These are phyloP conservation scores for Dolomedes plantarius DNA, from an alignment of 2,888 invertebrate genomes.

Conservation along the genomic window DNA sequence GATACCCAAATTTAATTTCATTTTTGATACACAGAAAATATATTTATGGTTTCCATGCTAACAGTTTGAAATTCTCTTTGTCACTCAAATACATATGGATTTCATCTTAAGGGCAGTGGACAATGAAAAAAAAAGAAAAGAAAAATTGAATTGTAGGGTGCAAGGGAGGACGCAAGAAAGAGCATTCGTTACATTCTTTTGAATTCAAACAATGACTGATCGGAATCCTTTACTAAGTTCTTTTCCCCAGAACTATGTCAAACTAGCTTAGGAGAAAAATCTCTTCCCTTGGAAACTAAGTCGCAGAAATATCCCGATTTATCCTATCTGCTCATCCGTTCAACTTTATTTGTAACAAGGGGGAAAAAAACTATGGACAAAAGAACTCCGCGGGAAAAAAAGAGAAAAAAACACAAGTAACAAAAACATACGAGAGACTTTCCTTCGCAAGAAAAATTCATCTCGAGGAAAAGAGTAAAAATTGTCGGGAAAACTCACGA, in stretches of 20 bases:
- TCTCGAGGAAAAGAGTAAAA: not conserved
- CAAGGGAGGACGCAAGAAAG: no score
- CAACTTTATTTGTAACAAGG: conserved; percentile 3
- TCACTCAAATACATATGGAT: no score
- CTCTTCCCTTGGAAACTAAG: not conserved
- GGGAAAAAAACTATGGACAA: not conserved
- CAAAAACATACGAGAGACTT: not conserved
- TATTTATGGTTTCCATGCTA: no score
- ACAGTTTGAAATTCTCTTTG: no score
- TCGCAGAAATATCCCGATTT: not conserved
- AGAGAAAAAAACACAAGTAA: not conserved
- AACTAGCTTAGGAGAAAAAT: conserved; percentile 2
- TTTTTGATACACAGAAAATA: no score
- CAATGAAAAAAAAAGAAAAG: no score
- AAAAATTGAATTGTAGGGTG: no score
- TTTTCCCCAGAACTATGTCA: not conserved
- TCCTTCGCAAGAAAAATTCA: not conserved
- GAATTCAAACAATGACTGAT: conserved; percentile 11
- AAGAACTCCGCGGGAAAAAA: not conserved
- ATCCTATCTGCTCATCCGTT: conserved; percentile 2
- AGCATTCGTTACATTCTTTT: not conserved
- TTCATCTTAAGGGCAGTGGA: no score
- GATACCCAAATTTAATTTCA: no score
- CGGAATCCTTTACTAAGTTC: not conserved
- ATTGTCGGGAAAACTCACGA: not conserved